Percentiles rank a stretch among this genome's conserved stretches.
phyloP scores from a whole-genome alignment of 2,113 vertebrate genomes.

The Ammodytes dubius region DNA sequence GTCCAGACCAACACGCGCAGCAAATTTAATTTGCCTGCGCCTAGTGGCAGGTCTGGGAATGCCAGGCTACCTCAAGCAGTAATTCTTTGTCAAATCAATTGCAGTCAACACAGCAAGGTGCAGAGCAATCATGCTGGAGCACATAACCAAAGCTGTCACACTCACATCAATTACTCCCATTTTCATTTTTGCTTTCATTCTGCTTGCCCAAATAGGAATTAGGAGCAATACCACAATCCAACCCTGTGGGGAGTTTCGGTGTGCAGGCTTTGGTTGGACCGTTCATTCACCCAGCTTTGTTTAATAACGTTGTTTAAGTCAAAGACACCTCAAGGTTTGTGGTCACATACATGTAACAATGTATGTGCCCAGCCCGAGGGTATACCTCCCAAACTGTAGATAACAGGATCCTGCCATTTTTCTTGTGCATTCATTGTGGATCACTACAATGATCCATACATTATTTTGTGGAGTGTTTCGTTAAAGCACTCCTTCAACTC shows the following conservation, averaged over 20 bases:
- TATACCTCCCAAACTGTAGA: slow-evolving; percentile 40
- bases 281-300: slow-evolving; percentile 59
- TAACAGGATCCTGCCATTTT: slow-evolving; percentile 28
- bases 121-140: not conserved
- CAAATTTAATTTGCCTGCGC: too few species aligned
- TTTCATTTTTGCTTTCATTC: slow-evolving; percentile 47
- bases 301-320: slow-evolving; percentile 47
- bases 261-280: slow-evolving; percentile 28
- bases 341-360: slow-evolving; percentile 48
- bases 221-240: slow-evolving; percentile 51
- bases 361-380: not conserved
- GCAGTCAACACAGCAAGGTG: not conserved
- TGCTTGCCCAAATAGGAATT: slow-evolving; percentile 45
- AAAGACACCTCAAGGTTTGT: slow-evolving; percentile 68
- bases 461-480: slow-evolving; percentile 23
- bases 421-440: slow-evolving; percentile 15
- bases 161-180: slow-evolving; percentile 28
- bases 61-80: not conserved
- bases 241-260: slow-evolving; percentile 45
- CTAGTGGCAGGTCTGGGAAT: too few species aligned
- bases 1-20: too few species aligned
- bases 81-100: not conserved
- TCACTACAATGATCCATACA: slow-evolving; percentile 29
- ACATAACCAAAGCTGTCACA: slow-evolving; percentile 32
- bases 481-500: slow-evolving; percentile 6